These are phyloP conservation scores for Phalacrocorax brasilianus DNA, from an alignment of 2,113 vertebrate genomes.

Conservation along the genomic window DNA sequence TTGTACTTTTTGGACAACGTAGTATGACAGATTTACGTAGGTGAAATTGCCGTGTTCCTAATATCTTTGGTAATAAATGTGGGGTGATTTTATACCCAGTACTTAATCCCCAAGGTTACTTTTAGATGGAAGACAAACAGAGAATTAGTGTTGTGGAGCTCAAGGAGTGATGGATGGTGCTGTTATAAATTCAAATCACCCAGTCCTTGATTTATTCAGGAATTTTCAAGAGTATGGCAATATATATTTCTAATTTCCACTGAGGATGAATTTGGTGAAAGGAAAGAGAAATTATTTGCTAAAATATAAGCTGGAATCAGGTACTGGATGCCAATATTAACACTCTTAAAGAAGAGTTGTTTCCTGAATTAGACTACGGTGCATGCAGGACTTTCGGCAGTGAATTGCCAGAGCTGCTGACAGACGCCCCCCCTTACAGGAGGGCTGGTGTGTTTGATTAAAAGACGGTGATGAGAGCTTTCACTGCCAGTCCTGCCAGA, in stretches of 20 bases:
- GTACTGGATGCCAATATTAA: conserved; percentile 49
- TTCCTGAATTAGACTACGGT: conserved; percentile 34
- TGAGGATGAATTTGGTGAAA: conserved; percentile 52
- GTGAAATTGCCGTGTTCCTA: not conserved
- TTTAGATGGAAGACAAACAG: not conserved
- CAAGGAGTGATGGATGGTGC: conserved; percentile 1
- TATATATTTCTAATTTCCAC: conserved; percentile 52
- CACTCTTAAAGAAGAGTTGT: conserved; percentile 27
- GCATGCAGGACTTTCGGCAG: not conserved
- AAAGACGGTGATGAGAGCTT: not conserved
- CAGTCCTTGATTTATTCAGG: conserved; percentile 38
- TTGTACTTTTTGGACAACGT: not conserved
- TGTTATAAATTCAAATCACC: conserved; percentile 24
- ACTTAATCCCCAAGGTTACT: not conserved
- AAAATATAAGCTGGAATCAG: conserved; percentile 9
- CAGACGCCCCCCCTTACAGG: not conserved
- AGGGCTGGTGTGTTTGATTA: not conserved
- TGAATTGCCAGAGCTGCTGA: conserved; percentile 3
- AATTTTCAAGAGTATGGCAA: conserved; percentile 13
- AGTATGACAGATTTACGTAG: not conserved
- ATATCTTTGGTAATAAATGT: not conserved
- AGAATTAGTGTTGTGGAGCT: not conserved
- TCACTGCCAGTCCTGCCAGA: not conserved
- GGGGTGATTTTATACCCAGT: conserved; percentile 35
- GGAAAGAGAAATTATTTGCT: conserved; percentile 46